Evolutionary conservation across 2,113 vertebrate genomes (phyloP).

Genomic region (Haemorhous mexicanus): DNA sequence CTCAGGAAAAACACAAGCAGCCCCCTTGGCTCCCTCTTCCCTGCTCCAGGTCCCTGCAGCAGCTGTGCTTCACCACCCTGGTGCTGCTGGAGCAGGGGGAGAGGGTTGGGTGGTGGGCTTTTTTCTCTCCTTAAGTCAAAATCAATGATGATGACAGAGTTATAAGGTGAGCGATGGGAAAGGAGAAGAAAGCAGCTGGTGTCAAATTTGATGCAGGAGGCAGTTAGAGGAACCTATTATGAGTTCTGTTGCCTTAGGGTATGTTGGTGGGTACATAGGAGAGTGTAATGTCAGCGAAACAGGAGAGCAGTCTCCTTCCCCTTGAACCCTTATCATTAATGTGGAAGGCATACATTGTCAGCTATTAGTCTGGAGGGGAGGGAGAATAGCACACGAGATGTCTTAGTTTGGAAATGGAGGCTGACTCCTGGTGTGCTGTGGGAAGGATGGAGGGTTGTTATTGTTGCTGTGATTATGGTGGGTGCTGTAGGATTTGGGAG

Average conservation of each 20-base stretch:
- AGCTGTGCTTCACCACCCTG: neutral
- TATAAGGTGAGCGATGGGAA: slow-evolving; percentile 57
- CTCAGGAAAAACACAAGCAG: neutral
- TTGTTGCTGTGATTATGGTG: slow-evolving; percentile 3
- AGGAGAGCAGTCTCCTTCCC: slow-evolving; percentile 54
- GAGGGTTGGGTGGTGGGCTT: neutral
- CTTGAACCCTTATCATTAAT: slow-evolving; percentile 59
- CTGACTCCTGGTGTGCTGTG: slow-evolving; percentile 1
- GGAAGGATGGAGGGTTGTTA: slow-evolving; percentile 17
- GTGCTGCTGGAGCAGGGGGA: neutral
- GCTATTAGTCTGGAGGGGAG: slow-evolving; percentile 61
- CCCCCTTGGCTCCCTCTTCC: neutral
- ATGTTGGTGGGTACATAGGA: slow-evolving; percentile 42
- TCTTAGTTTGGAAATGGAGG: slow-evolving; percentile 55
- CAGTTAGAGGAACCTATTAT: slow-evolving; percentile 67
- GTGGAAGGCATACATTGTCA: slow-evolving; percentile 57
- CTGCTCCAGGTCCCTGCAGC: neutral
- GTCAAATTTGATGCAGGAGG: slow-evolving; percentile 69
- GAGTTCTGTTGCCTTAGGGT: slow-evolving; percentile 66
- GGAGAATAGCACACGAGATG: neutral
- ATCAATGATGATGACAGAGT: slow-evolving; percentile 68
- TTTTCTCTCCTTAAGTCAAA: slow-evolving; percentile 57
- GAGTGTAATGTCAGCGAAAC: slow-evolving; percentile 52
- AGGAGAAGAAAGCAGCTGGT: slow-evolving; percentile 57
- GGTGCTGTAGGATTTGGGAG: neutral